Base-by-base conservation (phyloP, 23 tunicate genomes). In the Halocynthia roretzi region DNA sequence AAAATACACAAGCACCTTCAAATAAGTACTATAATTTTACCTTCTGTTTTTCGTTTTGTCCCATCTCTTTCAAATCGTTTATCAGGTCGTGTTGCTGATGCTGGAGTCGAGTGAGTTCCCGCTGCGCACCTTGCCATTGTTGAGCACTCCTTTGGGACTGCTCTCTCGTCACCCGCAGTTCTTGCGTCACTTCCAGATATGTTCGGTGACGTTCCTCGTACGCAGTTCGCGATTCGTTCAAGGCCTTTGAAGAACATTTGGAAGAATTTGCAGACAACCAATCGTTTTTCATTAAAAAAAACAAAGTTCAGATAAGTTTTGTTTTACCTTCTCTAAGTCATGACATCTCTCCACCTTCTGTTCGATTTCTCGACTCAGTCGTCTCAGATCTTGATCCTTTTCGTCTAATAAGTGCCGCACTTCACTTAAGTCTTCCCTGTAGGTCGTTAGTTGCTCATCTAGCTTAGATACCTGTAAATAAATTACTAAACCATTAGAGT, bases 111-210 rank as follows among this genome's bases (percentile, higher is more conserved):
- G 54, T 51, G 6, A 88, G 18, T n/a, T 83, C 83, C 15, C 84
- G 80, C 50, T 77, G 83, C 54, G 83, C 73, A 23, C 74, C 84
- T 82, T 83, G 80, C 50, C 50, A 83, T 50, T 85, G 78, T 52
- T 64, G 63, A 17, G 67, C 51, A 7, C 40, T 10, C 12, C 73
- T 80, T 70, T 85, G 90, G 48, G 83, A 83, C n/a, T 56, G 67
- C 67, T 85, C 90, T 8, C 90, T 56, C 10, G 90, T 71, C 67
- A 85, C 12, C 0, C 90, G 54, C 8, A 85, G 18, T 53, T 85
- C 90, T 72, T 85, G 90, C 70, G 84, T 68, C 52, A 82, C 62
- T 65, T 85, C 90, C 80, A 85, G 73, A 72, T 80, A 85, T 2
- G 80, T 71, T 72, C 61, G 62, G 8, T 85, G 90, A 54, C 80